These are phyloP conservation scores for Amblyopsis hoosieri DNA, from an alignment of 2,797 vertebrate genomes.

Conservation along the genomic window DNA sequence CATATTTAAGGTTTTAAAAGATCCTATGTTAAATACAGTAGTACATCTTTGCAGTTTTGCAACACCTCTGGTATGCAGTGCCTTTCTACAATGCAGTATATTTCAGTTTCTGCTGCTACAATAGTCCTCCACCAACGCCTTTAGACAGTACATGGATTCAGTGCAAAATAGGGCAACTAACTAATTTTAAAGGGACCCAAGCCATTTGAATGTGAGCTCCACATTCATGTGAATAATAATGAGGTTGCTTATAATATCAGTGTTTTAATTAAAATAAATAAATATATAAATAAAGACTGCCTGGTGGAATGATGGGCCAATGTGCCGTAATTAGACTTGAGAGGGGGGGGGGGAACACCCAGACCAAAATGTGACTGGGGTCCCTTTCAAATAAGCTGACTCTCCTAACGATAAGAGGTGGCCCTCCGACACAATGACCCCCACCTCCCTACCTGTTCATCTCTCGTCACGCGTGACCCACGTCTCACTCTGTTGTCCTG, in stretches of 20 bases:
- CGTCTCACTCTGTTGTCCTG: conserved; percentile 64
- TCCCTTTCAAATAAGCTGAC: conserved; percentile 77
- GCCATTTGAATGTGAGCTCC: conserved; percentile 55
- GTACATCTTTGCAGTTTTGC: conserved; percentile 52
- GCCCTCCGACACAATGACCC: conserved; percentile 27
- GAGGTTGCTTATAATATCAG: conserved; percentile 17
- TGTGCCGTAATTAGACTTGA: conserved; percentile 27
- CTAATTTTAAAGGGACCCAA: conserved; percentile 73
- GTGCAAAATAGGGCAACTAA: background rate
- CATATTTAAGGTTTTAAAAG: conserved; percentile 5
- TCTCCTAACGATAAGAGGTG: conserved; percentile 73
- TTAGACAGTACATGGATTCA: conserved; percentile 34
- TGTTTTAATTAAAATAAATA: conserved; percentile 1
- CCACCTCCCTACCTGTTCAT: conserved; percentile 59
- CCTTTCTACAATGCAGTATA: conserved; percentile 12
- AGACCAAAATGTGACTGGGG: conserved; percentile 69
- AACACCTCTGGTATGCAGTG: conserved; percentile 43
- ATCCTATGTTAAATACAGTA: conserved; percentile 33
- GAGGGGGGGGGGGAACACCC: conserved; percentile 18
- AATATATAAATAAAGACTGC: conserved; percentile 6
- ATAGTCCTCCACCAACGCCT: conserved; percentile 44
- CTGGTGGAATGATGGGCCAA: conserved; percentile 23
- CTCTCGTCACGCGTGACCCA: conserved; percentile 76
- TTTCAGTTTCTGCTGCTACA: conserved; percentile 61
- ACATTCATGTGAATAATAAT: background rate